Evolutionary conservation across 2,888 invertebrate genomes (phyloP).

Genomic region (Adelognathus sp.): DNA sequence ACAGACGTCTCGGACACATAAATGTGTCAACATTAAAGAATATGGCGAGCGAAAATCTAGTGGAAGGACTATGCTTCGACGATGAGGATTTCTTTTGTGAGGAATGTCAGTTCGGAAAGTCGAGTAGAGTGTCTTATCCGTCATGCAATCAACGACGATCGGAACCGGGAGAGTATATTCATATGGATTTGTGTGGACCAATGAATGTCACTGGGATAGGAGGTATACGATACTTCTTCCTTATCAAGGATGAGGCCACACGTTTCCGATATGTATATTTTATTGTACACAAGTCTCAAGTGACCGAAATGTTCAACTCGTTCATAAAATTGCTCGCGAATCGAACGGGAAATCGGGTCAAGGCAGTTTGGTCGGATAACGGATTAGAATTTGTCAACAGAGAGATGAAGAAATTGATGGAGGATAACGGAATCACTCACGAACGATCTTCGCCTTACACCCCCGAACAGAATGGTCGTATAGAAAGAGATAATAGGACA

Average conservation of each 20-base stretch:
- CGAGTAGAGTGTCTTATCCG: conserved; percentile 34
- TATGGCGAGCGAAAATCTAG: no score
- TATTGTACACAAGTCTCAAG: conserved; percentile 42
- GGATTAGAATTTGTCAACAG: not conserved
- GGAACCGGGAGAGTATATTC: conserved; percentile 47
- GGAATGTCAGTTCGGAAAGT: conserved; percentile 48
- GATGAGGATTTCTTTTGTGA: conserved; percentile 37
- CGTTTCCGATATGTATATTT: conserved; percentile 46
- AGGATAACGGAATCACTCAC: conserved; percentile 36
- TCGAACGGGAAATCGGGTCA: conserved; percentile 1
- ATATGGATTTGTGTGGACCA: conserved; percentile 51
- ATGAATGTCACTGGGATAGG: conserved; percentile 48
- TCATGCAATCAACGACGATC: not conserved
- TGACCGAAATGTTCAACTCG: not conserved
- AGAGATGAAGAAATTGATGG: not conserved
- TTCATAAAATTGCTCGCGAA: conserved; percentile 11
- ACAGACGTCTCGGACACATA: no score
- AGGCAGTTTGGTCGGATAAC: not conserved
- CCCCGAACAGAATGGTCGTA: conserved; percentile 58
- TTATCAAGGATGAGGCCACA: conserved; percentile 55
- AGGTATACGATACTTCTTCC: conserved; percentile 43
- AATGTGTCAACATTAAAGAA: no score
- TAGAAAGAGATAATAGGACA: conserved; percentile 59
- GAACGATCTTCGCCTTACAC: conserved; percentile 56
- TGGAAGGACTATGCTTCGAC: not conserved